Base-by-base conservation (phyloP, 2,797 vertebrate species). In the Capromys pilorides region DNA sequence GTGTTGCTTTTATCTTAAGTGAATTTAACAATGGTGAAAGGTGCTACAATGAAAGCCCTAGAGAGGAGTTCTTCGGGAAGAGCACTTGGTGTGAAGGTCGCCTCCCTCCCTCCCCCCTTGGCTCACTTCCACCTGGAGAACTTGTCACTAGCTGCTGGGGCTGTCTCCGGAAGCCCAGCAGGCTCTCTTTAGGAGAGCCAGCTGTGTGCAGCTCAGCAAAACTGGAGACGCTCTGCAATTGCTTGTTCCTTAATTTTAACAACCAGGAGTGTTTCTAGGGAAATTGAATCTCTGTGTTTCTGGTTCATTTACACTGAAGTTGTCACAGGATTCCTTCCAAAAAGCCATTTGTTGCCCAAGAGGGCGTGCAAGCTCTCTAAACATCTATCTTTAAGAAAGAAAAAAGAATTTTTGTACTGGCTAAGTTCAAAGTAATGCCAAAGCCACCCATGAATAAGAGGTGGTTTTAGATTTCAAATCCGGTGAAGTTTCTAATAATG, bases 1-100 rank as follows among this genome's bases (percentile, higher is more conserved):
- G 90, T 86, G 88, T 93, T 21, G 31, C 90, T 95, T 95, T 95
- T 96, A 94, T 93, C 89, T 91, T 89, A 94, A 96, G 88, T 93
- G 90, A 92, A 61, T 93, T 96, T 88, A 97, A 96, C 88, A 95
- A 41, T 5, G 81, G 90, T 91, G 90, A 97, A 95, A 93, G 83
- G 90, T 92, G 95, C 88, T 90, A 71, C 87, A 54, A 84, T 84
- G 75, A 78, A 41, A 36, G 81, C 95, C 79, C 92, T 73, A 49
- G 92, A 95, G 94, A 91, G 41, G 19, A 91, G 54, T n/a, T 67
- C 88, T 81, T 61, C 88, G 5, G n/a, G 80, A 88, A 97, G 41
- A 95, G 71, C 49, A 41, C 31, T 59, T 6, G 77, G 49, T 79
- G n/a, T 90, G 82, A 54, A 92, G 45, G 71, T 66, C 21, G 16